Evolutionary conservation across 2,113 vertebrate genomes (phyloP).

Genomic region (Xiphorhynchus elegans): DNA sequence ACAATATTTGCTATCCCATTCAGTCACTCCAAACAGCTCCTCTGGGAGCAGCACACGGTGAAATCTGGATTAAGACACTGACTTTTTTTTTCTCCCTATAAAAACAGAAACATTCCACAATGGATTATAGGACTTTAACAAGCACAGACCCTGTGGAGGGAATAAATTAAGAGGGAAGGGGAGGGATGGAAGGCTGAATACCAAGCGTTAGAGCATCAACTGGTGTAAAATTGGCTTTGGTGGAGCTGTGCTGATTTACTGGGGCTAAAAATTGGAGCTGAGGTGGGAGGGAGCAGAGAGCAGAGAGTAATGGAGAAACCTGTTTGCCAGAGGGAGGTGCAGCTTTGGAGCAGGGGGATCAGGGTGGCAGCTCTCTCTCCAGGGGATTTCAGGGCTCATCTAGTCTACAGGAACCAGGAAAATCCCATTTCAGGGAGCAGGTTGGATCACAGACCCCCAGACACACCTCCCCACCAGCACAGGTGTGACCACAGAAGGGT

Average conservation of each 20-base stretch:
- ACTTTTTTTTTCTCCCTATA: not conserved
- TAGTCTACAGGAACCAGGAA: not conserved
- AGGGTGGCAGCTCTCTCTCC: not conserved
- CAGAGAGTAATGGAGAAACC: not conserved
- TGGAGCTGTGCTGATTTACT: not conserved
- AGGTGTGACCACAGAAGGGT: not conserved
- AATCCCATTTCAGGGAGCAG: not conserved
- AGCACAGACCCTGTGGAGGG: not conserved
- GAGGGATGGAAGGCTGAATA: not conserved
- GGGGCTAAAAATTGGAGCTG: not conserved
- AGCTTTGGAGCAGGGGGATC: not conserved
- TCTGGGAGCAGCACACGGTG: not conserved
- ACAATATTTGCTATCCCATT: accelerated
- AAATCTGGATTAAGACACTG: not conserved
- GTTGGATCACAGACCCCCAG: not conserved
- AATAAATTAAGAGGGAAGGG: not conserved
- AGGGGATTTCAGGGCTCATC: not conserved
- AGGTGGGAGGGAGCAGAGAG: not conserved
- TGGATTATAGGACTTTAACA: not conserved
- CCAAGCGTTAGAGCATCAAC: not conserved
- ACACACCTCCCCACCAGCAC: not conserved
- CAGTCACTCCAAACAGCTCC: not conserved
- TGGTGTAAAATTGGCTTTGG: not conserved
- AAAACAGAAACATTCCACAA: not conserved
- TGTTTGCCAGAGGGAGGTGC: not conserved